Base-by-base conservation (phyloP, 2,888 invertebrate species). In the Drosophila diplacantha region DNA sequence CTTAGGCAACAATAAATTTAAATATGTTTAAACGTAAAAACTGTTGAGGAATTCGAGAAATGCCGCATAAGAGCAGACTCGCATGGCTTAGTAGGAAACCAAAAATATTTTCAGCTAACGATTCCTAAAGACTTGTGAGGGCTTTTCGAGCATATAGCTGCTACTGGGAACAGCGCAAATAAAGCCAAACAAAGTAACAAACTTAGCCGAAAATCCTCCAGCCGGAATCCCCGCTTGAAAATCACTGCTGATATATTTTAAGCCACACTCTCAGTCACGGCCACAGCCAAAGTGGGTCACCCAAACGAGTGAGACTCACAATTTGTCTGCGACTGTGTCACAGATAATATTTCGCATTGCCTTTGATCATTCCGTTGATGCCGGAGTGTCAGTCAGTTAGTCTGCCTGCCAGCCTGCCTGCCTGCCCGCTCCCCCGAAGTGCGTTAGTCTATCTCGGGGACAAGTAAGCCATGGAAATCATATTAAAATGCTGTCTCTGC, bases 401-500 rank as follows among this genome's bases (percentile, higher is more conserved):
- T 24, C 24, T 9, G 66, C 65, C 8, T 9, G 22, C 22, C 22
- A 5, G 22, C 18, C 34, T 2, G 34, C n/a, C 34, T 9, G 35
- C 9, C 38, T 18, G 20, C 18, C 20, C 20, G 59, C 46, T 50
- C 20, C 61, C 64, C 59, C 31, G 41, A 62, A 69, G 63, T 54
- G 63, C 50, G 51, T 51, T 34, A 32, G 58, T 43, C 56, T 46
- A 20, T 56, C 60, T 32, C 39, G 34, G 32, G 60, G 38, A 38
- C 32, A 46, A 46, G 67, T 67, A 73, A 76, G 73, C 72, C 73
- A 79, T 75, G 74, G 75, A 83, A 81, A 81, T 84, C 81, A 81
- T 84, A 81, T 84, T 83, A 83, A 84, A 84, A 78, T 72, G 72
- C 71, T 79, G 76, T 74, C 83, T 75, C 70, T 73, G 72, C 72